phyloP scores from a whole-genome alignment of 37 sponge, comb jelly and placozoan genomes.

The Theonella swinhoei region DNA sequence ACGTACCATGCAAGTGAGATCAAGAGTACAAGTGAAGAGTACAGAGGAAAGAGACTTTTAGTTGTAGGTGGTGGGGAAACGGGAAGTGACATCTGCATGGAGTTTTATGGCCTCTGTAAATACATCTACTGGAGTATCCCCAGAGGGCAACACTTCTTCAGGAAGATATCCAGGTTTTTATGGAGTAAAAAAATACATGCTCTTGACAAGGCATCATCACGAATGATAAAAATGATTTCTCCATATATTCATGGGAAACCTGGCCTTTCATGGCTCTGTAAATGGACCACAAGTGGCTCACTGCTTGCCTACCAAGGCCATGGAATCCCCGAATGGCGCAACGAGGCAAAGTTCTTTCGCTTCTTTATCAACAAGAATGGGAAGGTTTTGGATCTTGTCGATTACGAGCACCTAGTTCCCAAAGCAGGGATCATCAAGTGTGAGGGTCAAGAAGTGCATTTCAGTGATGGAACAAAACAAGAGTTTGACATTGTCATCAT shows the following conservation, averaged over 20 bases:
- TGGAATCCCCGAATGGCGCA: conserved; percentile 59
- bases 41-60: conserved; percentile 52
- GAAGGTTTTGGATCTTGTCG: conserved; percentile 44
- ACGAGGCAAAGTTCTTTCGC: conserved; percentile 15
- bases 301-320: conserved; percentile 23
- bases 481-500: too few species aligned
- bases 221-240: conserved; percentile 37
- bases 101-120: conserved; percentile 41
- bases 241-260: conserved; percentile 48
- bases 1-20: conserved; percentile 48
- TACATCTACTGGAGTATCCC: conserved; percentile 64
- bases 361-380: conserved; percentile 13
- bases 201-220: too few species aligned
- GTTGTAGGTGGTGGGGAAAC: too few species aligned
- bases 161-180: conserved; percentile 52
- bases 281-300: too few species aligned
- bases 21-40: conserved; percentile 17
- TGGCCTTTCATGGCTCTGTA: conserved; percentile 56
- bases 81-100: too few species aligned
- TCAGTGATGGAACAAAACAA: too few species aligned
- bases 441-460: too few species aligned
- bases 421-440: conserved; percentile 59
- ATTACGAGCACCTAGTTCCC: conserved; percentile 75
- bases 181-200: conserved; percentile 49
- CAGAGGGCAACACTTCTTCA: conserved; percentile 67